phyloP scores from a whole-genome alignment of 2,888 invertebrate species.

The Venustoraphidia nigricollis region DNA sequence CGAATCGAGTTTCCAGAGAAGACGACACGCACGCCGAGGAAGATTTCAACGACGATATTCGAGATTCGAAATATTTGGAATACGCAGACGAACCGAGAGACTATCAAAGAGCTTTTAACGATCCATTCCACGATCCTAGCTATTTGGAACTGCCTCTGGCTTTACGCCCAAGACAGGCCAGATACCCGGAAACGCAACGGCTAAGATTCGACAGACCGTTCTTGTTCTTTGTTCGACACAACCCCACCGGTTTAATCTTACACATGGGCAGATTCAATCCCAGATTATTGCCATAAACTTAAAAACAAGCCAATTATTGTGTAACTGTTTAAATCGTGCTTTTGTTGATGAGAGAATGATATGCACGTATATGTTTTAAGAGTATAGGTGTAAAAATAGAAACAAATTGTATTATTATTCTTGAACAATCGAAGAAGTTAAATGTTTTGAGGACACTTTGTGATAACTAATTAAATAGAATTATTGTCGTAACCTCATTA shows the following conservation, averaged over 20 bases:
- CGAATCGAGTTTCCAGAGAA: constrained; percentile 16
- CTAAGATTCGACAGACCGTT: constrained; percentile 77
- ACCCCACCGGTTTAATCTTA: constrained; percentile 79
- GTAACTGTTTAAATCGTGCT: no score
- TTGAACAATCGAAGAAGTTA: no score
- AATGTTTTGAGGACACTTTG: no score
- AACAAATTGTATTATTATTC: no score
- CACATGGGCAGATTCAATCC: constrained; percentile 82
- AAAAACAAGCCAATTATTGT: background rate
- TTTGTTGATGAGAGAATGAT: no score
- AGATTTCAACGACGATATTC: constrained; percentile 13
- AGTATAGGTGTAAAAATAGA: no score
- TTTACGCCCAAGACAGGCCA: constrained; percentile 53
- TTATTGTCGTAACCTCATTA: no score
- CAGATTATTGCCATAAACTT: constrained; percentile 52
- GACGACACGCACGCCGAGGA: constrained; percentile 16
- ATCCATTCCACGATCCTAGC: constrained; percentile 39
- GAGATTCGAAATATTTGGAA: constrained; percentile 17
- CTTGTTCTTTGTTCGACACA: constrained; percentile 76
- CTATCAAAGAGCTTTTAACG: constrained; percentile 52
- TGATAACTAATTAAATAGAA: no score
- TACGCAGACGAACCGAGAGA: constrained; percentile 38
- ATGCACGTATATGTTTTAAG: no score
- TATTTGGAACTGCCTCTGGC: constrained; percentile 44
- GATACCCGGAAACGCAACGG: constrained; percentile 53